Evolutionary conservation across 2,888 invertebrate species (phyloP), one percentile per base, ranked within the genome.

Genomic region (Tetrapedia diversipes): DNA sequence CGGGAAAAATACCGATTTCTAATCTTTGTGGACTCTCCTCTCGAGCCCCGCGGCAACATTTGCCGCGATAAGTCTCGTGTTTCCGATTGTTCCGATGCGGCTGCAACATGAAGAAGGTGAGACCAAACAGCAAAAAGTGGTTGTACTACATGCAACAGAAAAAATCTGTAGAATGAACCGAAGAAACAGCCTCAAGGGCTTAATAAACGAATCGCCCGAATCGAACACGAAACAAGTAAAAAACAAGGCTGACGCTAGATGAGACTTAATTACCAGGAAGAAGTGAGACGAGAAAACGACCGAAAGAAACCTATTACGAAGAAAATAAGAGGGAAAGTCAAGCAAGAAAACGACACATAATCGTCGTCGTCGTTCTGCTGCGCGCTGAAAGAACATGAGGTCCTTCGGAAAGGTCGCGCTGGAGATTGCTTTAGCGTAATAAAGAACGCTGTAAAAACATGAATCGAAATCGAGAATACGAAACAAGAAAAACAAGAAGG

Each of bases 1-100:
- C 65, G 60, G 57, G 57, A 54, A 60, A 68, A 79, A 79, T 78
- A 77, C 72, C 74, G 71, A 84, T 80, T 81, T 79, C 71, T 75
- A 84, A 82, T 82, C 84, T 80, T n/a, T 72, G 72, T 72, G 59
- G 65, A 72, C 69, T 77, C 64, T 54, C 39, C 61, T 61, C 60
- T 84, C 69, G 78, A 79, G 77, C 73, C 63, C 72, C 49, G 24
- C 60, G 54, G 59, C 73, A 66, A 66, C 59, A 41, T 22, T 66
- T 8, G 34, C 57, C 29, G 53, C n/a, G 65, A 72, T 66, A 72
- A 72, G 65, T 34, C 49, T 49, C 29, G 10, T 37, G 34, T 41
- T 65, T 56, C 63, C 65, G 53, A 54, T 72, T 53, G 66, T 61
- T 37, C 61, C 45, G 16, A 22, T 24, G n/a, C 22, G 24, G n/a